Base-by-base conservation (phyloP, 2,888 invertebrate species). In the Morpho helenor region DNA sequence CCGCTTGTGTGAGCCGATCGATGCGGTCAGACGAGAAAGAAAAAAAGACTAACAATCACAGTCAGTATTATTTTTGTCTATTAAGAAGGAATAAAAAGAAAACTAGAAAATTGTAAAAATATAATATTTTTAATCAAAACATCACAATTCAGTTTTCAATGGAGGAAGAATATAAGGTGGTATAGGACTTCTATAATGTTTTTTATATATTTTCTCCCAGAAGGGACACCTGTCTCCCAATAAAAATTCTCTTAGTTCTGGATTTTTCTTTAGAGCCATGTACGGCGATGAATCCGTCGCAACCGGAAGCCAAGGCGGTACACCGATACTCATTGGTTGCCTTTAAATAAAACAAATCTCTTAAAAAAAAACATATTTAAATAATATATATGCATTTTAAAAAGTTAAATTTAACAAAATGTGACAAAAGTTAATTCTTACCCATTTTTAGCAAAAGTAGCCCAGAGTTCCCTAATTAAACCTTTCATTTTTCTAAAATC, bases 161-260 rank as follows among this genome's bases (percentile, higher is more conserved):
- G 16, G 8, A 7, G 16, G 9, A 22, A 40, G 22, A 5, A 56
- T 9, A 2, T 66, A 59, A 0, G 79, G 79, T 0, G 78, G 64
- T 8, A 65, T 58, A 2, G 80, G 78, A 0, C 57, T 60, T 5
- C 66, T 64, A 51, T 79, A 80, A 57, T 77, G 66, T 46, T 60
- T 68, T 7, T 70, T 64, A 52, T 81, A 82, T n/a, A 82, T 71
- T 2, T 64, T 57, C 23, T 79, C 73, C 80, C 82, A 81, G 58
- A 80, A 73, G 0, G 44, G 51, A 3, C 64, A 63, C 3, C 77
- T 68, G 22, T 72, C 60, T 23, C 67, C 63, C 39, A 76, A 42
- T 43, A 74, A 61, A 2, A 63, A 57, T 2, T 68, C 69, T 3
- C 61, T 58, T 16, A 80, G 59, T 50, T 73, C 64, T 8, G 76